Percentiles rank a stretch among this genome's conserved stretches.
phyloP scores from a whole-genome alignment of 2,888 invertebrate genomes.

The Acronicta psi region DNA sequence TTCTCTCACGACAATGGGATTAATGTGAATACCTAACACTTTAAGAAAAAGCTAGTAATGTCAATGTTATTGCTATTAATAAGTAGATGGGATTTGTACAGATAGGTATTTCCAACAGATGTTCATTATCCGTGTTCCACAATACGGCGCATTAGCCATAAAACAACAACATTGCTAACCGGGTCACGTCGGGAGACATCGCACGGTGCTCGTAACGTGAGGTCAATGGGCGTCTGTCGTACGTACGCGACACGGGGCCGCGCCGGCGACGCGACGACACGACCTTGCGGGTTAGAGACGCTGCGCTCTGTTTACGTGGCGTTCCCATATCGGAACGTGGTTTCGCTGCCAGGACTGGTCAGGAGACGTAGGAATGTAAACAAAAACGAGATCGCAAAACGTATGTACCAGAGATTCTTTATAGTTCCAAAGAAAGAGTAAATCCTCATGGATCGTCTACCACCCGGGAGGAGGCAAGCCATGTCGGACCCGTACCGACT shows the following conservation, averaged over 20 bases:
- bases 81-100: too few species aligned
- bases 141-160: constrained; percentile 10
- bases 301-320: constrained; percentile 3
- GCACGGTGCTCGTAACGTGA: constrained; percentile 18
- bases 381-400: too few species aligned
- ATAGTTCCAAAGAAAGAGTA: too few species aligned
- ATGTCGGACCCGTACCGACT: too few species aligned
- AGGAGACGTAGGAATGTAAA: constrained; percentile 1
- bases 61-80: too few species aligned
- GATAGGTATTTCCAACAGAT: constrained; percentile 1
- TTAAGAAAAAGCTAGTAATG: too few species aligned
- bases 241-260: background rate
- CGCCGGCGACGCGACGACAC: background rate
- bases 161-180: constrained; percentile 26
- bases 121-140: constrained; percentile 9
- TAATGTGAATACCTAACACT: too few species aligned
- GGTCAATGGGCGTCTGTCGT: constrained; percentile 43
- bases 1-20: too few species aligned
- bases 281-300: constrained; percentile 5
- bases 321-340: background rate
- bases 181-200: constrained; percentile 34
- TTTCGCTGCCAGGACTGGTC: constrained; percentile 18
- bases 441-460: too few species aligned
- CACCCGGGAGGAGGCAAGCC: too few species aligned
- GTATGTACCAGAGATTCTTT: too few species aligned